phyloP scores from a whole-genome alignment of 1,140 invertebrate species.

The Cyrtorhinus lividipennis region DNA sequence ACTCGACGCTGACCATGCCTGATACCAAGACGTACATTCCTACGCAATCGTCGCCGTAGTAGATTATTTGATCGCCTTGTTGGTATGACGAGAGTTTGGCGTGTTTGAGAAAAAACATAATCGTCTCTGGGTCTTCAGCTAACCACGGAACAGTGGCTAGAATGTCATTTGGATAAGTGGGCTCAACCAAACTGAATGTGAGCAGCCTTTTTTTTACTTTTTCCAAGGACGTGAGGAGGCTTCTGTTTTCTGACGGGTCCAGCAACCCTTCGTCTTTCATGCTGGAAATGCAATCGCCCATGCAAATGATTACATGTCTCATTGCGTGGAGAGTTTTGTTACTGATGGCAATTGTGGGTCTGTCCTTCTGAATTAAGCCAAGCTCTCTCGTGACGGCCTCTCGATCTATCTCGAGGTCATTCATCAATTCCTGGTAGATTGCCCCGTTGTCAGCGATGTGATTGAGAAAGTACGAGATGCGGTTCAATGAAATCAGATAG shows the following conservation, averaged over 20 bases:
- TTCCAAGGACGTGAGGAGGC: not conserved
- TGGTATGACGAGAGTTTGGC: constrained; percentile 2
- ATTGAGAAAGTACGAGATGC: not conserved
- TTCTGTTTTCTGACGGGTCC: constrained; percentile 9
- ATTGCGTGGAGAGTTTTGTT: constrained; percentile 13
- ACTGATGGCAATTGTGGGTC: constrained; percentile 3
- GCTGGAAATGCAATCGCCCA: constrained; percentile 10
- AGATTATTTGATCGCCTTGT: not conserved
- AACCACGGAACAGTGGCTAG: constrained; percentile 10
- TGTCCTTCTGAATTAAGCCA: not conserved
- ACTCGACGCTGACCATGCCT: not conserved
- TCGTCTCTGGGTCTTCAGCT: not conserved
- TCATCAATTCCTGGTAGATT: not conserved
- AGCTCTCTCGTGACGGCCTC: not conserved
- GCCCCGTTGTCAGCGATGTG: constrained; percentile 6
- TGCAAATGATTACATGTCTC: constrained; percentile 3
- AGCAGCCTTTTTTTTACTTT: constrained; percentile 2
- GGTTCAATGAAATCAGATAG: not conserved
- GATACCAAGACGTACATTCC: constrained; percentile 5
- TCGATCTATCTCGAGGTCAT: not conserved
- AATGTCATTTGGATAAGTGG: not conserved
- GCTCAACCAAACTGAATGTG: not conserved
- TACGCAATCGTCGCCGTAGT: not conserved
- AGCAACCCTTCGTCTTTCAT: constrained; percentile 14
- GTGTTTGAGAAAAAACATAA: not conserved